Percentiles rank a stretch among this genome's conserved stretches.
These are phyloP conservation scores for Colinus virginianus DNA, from an alignment of 2,113 vertebrate species.

Conservation along the genomic window DNA sequence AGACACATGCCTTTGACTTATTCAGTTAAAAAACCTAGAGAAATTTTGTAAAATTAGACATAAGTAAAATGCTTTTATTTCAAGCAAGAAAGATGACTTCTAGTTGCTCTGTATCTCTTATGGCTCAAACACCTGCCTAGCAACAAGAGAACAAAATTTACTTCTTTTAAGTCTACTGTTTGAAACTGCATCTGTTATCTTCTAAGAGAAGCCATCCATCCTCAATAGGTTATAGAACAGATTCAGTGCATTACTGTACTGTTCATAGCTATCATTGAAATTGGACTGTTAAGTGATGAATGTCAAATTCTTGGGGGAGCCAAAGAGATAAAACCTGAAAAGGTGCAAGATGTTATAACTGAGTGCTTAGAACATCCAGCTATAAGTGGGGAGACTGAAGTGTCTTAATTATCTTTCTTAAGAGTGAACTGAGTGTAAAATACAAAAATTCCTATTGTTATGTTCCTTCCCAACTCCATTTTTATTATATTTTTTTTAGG, in stretches of 20 bases:
- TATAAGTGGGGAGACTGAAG: not conserved
- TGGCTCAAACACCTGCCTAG: not conserved
- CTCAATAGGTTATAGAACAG: not conserved
- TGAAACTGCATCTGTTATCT: not conserved
- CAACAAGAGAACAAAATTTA: not conserved
- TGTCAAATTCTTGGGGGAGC: not conserved
- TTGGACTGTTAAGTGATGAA: not conserved
- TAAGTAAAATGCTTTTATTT: not conserved
- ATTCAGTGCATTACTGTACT: not conserved
- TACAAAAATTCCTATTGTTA: not conserved
- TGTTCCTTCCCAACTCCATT: not conserved
- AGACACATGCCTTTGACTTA: not conserved
- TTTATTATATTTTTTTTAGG: not conserved
- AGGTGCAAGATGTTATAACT: not conserved
- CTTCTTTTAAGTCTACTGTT: not conserved
- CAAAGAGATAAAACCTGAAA: not conserved
- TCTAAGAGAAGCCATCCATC: not conserved
- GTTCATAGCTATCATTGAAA: fast-evolving
- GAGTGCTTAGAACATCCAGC: not conserved
- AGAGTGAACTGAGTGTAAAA: not conserved
- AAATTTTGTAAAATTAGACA: not conserved
- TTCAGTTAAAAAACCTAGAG: not conserved
- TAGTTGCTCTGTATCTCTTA: not conserved
- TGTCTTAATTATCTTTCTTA: not conserved
- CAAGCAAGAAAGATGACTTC: not conserved